Evolutionary conservation across 2,797 vertebrate species (phyloP).

Genomic region (Squalus acanthias): DNA sequence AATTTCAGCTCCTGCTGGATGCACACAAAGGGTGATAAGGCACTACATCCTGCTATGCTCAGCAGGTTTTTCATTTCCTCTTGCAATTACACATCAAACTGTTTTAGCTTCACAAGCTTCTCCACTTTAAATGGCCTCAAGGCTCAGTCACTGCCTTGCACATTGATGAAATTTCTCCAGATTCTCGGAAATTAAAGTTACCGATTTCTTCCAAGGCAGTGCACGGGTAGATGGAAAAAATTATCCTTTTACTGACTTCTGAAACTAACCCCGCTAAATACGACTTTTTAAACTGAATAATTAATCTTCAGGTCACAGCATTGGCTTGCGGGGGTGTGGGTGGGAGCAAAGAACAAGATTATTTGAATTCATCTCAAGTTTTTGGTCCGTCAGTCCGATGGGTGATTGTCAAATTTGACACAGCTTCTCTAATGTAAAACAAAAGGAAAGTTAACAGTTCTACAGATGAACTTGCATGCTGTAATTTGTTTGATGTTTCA

Average conservation of each 20-base stretch:
- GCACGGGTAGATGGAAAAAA: not conserved
- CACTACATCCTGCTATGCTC: conserved; percentile 60
- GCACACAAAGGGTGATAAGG: conserved; percentile 60
- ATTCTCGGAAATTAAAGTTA: conserved; percentile 37
- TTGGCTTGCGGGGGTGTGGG: not conserved
- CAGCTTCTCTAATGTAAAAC: not conserved
- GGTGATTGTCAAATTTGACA: not conserved
- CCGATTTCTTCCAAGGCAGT: not conserved
- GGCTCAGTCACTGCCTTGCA: conserved; percentile 56
- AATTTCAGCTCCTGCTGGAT: conserved; percentile 54
- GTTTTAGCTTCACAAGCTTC: conserved; percentile 62
- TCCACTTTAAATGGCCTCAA: conserved; percentile 59
- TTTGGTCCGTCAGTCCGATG: not conserved
- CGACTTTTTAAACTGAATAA: not conserved
- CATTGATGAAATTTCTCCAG: conserved; percentile 56
- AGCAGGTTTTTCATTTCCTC: conserved; percentile 67
- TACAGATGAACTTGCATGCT: not conserved
- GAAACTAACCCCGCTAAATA: not conserved
- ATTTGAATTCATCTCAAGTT: not conserved
- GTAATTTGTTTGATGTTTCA: not conserved
- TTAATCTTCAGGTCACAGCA: not conserved
- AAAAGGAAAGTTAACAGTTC: not conserved
- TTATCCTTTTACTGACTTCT: not conserved
- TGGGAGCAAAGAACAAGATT: too few relatives aligned
- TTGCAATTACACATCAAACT: conserved; percentile 69